Conservation (phyloP, 2,113 vertebrate genomes). For the Chlorocebus sabaeus region DNA sequence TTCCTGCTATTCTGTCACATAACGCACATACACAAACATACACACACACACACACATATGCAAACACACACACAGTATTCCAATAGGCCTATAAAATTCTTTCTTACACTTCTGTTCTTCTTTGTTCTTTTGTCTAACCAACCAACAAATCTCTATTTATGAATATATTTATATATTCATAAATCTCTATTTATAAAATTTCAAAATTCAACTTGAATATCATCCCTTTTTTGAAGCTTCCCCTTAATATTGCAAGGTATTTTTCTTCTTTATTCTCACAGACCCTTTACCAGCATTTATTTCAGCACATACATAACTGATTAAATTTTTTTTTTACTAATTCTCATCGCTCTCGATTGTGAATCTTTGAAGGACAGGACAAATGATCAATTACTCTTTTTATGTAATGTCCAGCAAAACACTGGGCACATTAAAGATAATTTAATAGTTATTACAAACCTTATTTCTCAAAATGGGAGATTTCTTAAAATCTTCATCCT, state of each 20-base stretch:
- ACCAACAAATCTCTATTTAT: neutral
- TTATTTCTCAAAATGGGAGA: neutral
- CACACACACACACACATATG: neutral
- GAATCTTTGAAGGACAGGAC: neutral
- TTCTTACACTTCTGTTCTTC: neutral
- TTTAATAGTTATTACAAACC: neutral
- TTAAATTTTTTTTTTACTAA: neutral
- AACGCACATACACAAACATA: neutral
- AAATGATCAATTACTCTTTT: neutral
- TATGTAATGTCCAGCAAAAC: neutral
- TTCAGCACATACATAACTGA: neutral
- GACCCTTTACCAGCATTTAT: neutral
- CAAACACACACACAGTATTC: neutral
- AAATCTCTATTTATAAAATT: neutral
- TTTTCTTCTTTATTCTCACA: neutral
- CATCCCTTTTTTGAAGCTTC: neutral
- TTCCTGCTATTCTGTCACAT: neutral
- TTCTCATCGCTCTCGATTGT: neutral
- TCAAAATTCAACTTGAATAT: neutral
- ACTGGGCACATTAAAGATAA: neutral
- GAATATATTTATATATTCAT: neutral
- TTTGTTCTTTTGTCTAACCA: neutral
- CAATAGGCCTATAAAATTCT: neutral
- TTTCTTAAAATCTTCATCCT: neutral
- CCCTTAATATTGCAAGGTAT: neutral